Conservation (phyloP, 2,888 invertebrate species). For the Abrostola tripartita region DNA sequence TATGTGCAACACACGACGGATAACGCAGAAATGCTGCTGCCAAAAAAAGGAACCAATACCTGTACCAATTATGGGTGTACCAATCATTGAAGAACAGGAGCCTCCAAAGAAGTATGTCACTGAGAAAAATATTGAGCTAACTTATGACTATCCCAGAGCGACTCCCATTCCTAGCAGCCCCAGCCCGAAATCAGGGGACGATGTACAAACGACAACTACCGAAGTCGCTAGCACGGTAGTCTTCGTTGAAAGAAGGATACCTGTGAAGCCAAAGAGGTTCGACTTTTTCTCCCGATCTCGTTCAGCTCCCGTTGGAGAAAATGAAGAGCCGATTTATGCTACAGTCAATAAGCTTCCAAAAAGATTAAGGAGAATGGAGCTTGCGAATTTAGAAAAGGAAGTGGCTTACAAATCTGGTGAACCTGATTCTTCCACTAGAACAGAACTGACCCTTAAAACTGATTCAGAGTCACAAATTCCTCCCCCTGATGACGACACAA, state of each 20-base stretch:
- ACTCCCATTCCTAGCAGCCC: slow-evolving; percentile 77
- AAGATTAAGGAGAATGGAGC: slow-evolving; percentile 82
- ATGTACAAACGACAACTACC: slow-evolving; percentile 80
- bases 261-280: slow-evolving; percentile 82
- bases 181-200: slow-evolving; percentile 76
- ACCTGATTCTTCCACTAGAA: slow-evolving; percentile 80
- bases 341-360: slow-evolving; percentile 86
- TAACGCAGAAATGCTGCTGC: slow-evolving; percentile 82
- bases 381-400: slow-evolving; percentile 84
- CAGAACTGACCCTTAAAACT: slow-evolving; percentile 80
- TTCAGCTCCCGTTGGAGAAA: slow-evolving; percentile 85
- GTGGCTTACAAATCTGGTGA: slow-evolving; percentile 81
- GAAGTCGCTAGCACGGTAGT: slow-evolving; percentile 87
- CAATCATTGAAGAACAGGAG: slow-evolving; percentile 59
- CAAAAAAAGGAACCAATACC: slow-evolving; percentile 69
- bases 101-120: slow-evolving; percentile 81
- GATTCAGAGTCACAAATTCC: slow-evolving; percentile 81
- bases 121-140: slow-evolving; percentile 86
- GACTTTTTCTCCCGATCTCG: slow-evolving; percentile 85
- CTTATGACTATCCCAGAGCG: slow-evolving; percentile 84
- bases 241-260: slow-evolving; percentile 84
- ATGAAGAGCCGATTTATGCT: slow-evolving; percentile 85
- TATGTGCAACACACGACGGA: slow-evolving; percentile 83
- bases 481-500: slow-evolving; percentile 83
- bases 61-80: slow-evolving; percentile 52